Conservation (phyloP, 2,113 vertebrate genomes). For the Leucosticte australis region DNA sequence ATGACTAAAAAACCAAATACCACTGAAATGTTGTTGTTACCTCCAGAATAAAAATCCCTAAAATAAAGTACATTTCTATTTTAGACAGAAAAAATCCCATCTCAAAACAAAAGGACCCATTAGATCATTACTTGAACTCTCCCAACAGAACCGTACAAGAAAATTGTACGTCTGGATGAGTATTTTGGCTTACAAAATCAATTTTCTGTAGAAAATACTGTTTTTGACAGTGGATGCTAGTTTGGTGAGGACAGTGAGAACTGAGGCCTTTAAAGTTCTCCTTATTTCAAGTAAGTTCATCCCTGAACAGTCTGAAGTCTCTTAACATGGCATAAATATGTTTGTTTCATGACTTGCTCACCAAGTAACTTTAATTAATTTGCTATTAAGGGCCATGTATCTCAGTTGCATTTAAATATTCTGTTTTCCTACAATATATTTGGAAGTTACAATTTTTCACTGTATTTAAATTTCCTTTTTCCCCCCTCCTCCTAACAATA, state of each 20-base stretch:
- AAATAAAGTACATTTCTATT: neutral
- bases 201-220: neutral
- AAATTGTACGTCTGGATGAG: neutral
- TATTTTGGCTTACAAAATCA: neutral
- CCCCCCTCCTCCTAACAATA: rapidly evolving
- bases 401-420: neutral
- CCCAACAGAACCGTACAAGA: neutral
- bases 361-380: neutral
- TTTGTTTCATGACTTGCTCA: neutral
- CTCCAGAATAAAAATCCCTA: neutral
- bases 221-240: neutral
- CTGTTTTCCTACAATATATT: neutral
- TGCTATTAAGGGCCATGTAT: neutral
- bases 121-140: neutral
- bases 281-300: neutral
- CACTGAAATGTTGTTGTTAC: neutral
- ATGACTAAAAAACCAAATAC: neutral
- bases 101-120: neutral
- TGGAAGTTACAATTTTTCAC: neutral
- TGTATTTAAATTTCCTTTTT: neutral
- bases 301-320: neutral
- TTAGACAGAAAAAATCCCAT: neutral
- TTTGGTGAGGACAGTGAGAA: neutral
- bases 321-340: neutral
- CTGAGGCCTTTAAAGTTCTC: neutral